A percentile compares a stretch with the other conserved stretches of the same genome.
Conservation (phyloP, 2,797 vertebrate genomes). For the Gobionotothen gibberifrons region DNA sequence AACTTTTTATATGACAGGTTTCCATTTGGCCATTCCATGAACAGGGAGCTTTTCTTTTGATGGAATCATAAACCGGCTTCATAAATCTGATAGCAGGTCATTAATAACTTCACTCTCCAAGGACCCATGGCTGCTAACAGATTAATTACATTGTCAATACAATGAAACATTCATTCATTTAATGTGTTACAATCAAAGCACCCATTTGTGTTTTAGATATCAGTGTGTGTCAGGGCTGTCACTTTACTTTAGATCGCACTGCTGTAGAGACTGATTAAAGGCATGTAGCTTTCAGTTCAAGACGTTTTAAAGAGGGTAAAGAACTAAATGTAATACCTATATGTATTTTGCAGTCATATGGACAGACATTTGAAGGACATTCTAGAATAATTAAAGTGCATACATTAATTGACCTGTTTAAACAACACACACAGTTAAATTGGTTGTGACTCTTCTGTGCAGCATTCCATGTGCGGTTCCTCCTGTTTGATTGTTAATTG, state of each 20-base stretch:
- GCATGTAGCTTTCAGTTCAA: no score
- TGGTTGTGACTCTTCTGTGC: no score
- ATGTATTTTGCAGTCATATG: no score
- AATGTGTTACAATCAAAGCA: slow-evolving; percentile 37
- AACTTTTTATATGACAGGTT: neutral
- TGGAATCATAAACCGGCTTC: slow-evolving; percentile 1
- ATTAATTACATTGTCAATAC: slow-evolving; percentile 45
- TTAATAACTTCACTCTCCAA: slow-evolving; percentile 55
- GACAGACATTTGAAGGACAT: no score
- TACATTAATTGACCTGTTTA: no score
- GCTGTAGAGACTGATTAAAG: neutral
- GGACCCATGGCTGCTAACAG: slow-evolving; percentile 37
- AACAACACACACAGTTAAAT: no score
- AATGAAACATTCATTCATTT: slow-evolving; percentile 25
- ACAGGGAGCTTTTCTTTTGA: slow-evolving; percentile 24
- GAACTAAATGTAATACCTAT: no score
- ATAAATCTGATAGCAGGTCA: slow-evolving; percentile 45
- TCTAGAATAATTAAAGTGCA: no score
- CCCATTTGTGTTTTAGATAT: slow-evolving; percentile 14
- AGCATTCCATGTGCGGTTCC: no score
- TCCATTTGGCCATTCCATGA: slow-evolving; percentile 7
- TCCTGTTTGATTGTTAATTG: no score
- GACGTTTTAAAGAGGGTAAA: no score
- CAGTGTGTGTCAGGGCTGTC: slow-evolving; percentile 2
- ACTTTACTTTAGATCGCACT: slow-evolving; percentile 15